phyloP scores from a whole-genome alignment of 2,113 vertebrate species.

The Corydoras maculifer region DNA sequence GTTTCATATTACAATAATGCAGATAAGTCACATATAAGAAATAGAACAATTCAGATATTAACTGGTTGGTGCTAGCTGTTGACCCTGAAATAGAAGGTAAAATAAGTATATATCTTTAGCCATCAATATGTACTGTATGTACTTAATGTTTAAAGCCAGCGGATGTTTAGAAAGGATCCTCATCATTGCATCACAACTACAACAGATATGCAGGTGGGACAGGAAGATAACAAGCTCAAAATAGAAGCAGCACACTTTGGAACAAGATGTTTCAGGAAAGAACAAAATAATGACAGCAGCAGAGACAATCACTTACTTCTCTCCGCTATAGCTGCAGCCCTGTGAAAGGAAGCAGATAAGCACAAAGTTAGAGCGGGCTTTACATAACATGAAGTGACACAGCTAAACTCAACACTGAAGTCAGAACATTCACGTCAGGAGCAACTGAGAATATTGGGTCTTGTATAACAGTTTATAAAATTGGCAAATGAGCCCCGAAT shows the following conservation, averaged over 20 bases:
- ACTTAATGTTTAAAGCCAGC: no score
- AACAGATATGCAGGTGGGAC: not conserved
- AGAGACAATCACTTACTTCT: conserved; percentile 82
- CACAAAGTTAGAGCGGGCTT: conserved; percentile 49
- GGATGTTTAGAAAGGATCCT: conserved; percentile 7
- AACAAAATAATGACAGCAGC: conserved; percentile 25
- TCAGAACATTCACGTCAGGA: conserved; percentile 33
- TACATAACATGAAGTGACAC: conserved; percentile 38
- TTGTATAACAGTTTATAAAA: conserved; percentile 10
- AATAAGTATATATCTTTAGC: no score
- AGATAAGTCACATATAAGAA: no score
- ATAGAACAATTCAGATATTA: no score
- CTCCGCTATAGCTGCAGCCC: conserved; percentile 90
- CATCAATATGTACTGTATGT: no score
- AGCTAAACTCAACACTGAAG: conserved; percentile 38
- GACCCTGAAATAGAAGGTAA: no score
- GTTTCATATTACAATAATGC: no score
- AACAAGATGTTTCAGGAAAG: conserved; percentile 28
- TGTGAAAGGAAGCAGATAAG: conserved; percentile 56
- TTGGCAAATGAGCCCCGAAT: no score
- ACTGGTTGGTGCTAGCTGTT: no score
- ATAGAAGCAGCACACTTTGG: conserved; percentile 22
- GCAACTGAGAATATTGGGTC: no score
- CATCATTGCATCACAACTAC: not conserved
- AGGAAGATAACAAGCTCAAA: not conserved